Evolutionary conservation across 2,888 invertebrate species (phyloP).

Genomic region (Mythimna loreyi): DNA sequence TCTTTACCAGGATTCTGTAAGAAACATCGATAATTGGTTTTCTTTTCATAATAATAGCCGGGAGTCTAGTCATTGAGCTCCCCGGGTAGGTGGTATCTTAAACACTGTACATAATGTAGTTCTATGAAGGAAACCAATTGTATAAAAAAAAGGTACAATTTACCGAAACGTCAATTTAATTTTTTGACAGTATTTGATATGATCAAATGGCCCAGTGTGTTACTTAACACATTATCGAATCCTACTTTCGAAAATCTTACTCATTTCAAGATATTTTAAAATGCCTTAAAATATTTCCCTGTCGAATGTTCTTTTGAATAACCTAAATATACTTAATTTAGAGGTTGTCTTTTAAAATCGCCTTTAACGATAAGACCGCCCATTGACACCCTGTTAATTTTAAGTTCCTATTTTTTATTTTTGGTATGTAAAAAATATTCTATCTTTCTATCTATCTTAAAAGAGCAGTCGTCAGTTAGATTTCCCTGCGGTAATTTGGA

Average conservation of each 20-base stretch:
- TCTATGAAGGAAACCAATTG: background rate
- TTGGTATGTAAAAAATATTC: too few species aligned
- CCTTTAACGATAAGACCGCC: too few species aligned
- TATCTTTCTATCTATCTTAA: background rate
- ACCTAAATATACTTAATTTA: too few species aligned
- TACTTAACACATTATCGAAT: background rate
- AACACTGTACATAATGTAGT: background rate
- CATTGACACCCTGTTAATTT: too few species aligned
- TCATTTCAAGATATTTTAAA: background rate
- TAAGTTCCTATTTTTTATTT: too few species aligned
- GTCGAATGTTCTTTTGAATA: too few species aligned
- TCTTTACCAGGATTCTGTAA: background rate
- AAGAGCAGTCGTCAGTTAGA: background rate
- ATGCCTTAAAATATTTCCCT: background rate
- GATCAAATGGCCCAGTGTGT: background rate
- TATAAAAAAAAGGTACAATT: background rate
- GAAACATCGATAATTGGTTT: background rate
- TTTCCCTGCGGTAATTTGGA: constrained; percentile 4
- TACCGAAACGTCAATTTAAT: background rate
- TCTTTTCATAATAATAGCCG: background rate
- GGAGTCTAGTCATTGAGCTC: background rate
- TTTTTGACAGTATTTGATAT: background rate
- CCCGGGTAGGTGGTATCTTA: background rate
- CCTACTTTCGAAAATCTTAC: background rate
- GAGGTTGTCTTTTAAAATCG: too few species aligned